phyloP scores from a whole-genome alignment of 2,113 vertebrate species.

The Gallinago paraguaiae region DNA sequence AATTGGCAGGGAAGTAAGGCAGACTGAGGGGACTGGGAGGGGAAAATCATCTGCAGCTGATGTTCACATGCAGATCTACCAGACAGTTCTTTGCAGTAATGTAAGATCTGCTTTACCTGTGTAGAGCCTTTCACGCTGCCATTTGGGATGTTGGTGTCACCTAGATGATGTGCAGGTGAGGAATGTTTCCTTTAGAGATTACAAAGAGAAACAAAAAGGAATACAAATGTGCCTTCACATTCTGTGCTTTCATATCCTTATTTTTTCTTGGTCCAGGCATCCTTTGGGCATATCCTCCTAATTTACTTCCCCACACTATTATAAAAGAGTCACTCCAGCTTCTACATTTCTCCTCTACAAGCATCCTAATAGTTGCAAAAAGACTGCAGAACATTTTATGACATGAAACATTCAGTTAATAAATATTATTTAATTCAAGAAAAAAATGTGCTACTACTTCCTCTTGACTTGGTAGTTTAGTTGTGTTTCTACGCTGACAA shows the following conservation, averaged over 20 bases:
- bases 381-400: background rate
- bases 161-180: background rate
- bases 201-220: background rate
- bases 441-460: background rate
- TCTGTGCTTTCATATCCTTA: background rate
- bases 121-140: background rate
- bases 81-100: background rate
- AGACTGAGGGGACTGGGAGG: background rate
- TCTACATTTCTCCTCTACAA: background rate
- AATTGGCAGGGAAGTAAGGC: background rate
- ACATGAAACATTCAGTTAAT: background rate
- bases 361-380: background rate
- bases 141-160: background rate
- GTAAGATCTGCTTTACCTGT: background rate
- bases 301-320: rapidly evolving
- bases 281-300: background rate
- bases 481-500: background rate
- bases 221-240: background rate
- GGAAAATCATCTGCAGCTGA: background rate
- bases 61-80: background rate
- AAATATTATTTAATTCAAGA: background rate
- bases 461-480: background rate
- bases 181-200: background rate
- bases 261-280: background rate
- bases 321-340: background rate